Conservation (phyloP, 2,888 invertebrate genomes). For the Tineola bisselliella region DNA sequence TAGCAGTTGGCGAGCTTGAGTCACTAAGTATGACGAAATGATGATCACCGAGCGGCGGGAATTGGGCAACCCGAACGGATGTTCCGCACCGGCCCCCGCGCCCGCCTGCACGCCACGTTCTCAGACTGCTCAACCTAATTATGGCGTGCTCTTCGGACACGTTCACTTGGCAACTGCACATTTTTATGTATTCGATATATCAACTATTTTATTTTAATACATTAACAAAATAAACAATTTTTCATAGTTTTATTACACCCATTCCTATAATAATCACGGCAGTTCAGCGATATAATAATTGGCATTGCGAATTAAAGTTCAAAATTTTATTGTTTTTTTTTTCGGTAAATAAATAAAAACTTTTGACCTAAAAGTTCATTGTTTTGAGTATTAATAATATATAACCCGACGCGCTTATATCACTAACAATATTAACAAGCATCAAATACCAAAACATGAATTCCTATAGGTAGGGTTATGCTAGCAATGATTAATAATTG, state of each 20-base stretch:
- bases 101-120: slow-evolving; percentile 18
- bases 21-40: slow-evolving; percentile 48
- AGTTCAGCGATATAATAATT: neutral
- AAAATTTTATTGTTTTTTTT: neutral
- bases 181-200: slow-evolving; percentile 29
- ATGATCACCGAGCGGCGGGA: slow-evolving; percentile 42
- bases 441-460: too few relatives aligned
- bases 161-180: neutral
- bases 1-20: slow-evolving; percentile 30
- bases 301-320: neutral
- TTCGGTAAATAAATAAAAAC: neutral
- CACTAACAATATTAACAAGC: too few relatives aligned
- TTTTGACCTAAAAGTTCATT: too few relatives aligned
- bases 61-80: slow-evolving; percentile 58
- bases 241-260: slow-evolving; percentile 13
- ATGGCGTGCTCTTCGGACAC: slow-evolving; percentile 14
- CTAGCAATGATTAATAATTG: too few relatives aligned
- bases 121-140: slow-evolving; percentile 26
- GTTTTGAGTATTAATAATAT: too few relatives aligned
- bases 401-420: too few relatives aligned
- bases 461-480: too few relatives aligned
- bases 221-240: slow-evolving; percentile 20
- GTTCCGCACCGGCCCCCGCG: slow-evolving; percentile 26
- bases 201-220: slow-evolving; percentile 30
- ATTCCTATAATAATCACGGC: neutral